These are phyloP conservation scores for Eupeodes latifasciatus DNA, from an alignment of 2,888 invertebrate genomes.

Conservation along the genomic window DNA sequence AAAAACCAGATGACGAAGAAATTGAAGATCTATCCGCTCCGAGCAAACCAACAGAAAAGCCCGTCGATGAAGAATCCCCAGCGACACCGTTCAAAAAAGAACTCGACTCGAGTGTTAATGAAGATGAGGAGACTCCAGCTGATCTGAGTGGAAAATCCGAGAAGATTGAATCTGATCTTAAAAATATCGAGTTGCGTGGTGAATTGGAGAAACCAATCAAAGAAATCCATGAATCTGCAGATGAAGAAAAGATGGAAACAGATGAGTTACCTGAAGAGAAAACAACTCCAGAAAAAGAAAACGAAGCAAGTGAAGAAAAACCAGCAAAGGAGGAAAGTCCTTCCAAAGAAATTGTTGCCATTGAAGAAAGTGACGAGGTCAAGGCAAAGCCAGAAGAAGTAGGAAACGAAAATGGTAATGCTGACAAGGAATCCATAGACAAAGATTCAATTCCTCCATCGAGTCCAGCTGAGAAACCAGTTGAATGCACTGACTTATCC, in stretches of 20 bases:
- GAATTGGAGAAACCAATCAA: conserved; percentile 63
- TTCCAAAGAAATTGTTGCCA: conserved; percentile 61
- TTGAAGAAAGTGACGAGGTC: conserved; percentile 48
- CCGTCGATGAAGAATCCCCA: conserved; percentile 48
- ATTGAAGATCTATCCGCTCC: conserved; percentile 61
- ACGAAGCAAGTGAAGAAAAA: conserved; percentile 47
- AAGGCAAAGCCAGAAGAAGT: conserved; percentile 77
- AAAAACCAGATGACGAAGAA: conserved; percentile 63
- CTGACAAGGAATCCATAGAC: conserved; percentile 58
- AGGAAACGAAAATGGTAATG: conserved; percentile 51
- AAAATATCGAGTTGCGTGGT: conserved; percentile 70
- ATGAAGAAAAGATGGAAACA: conserved; percentile 57
- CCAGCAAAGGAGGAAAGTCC: conserved; percentile 53
- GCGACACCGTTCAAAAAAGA: conserved; percentile 62
- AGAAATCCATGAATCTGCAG: conserved; percentile 32
- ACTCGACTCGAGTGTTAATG: conserved; percentile 51
- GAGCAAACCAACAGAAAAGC: conserved; percentile 43
- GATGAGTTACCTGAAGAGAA: conserved; percentile 44
- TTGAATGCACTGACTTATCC: conserved; percentile 75
- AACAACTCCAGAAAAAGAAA: conserved; percentile 50
- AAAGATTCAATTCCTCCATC: conserved; percentile 24
- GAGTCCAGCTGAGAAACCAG: conserved; percentile 50
- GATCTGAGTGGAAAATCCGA: conserved; percentile 78
- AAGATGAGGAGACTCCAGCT: conserved; percentile 67
- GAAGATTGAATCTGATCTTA: conserved; percentile 59